These are phyloP conservation scores for Chelon auratus DNA, from an alignment of 2,797 vertebrate species.

Conservation along the genomic window DNA sequence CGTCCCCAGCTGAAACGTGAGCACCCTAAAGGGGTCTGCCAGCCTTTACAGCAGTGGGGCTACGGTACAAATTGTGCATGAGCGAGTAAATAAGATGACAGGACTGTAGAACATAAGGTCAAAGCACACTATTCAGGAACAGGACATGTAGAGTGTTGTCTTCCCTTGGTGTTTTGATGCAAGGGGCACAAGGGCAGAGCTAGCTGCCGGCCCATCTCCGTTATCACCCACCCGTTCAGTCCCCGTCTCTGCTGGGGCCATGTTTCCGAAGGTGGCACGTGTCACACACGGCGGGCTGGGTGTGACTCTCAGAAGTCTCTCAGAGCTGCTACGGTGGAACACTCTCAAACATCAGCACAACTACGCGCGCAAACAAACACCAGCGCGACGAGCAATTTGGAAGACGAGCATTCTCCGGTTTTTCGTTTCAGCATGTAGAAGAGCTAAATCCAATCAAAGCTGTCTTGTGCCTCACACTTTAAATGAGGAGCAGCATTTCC, in stretches of 20 bases:
- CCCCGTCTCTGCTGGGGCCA: slow-evolving; percentile 56
- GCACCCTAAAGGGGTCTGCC: slow-evolving; percentile 27
- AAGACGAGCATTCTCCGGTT: slow-evolving; percentile 5
- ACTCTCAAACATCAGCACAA: not conserved
- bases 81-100: slow-evolving; percentile 43
- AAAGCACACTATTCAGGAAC: slow-evolving; percentile 54
- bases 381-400: not conserved
- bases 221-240: slow-evolving; percentile 66
- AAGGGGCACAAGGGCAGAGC: slow-evolving; percentile 60
- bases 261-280: slow-evolving; percentile 58
- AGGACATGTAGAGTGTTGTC: slow-evolving; percentile 69
- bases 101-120: slow-evolving; percentile 59
- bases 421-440: slow-evolving; percentile 19
- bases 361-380: slow-evolving; percentile 10
- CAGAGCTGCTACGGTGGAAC: slow-evolving; percentile 11
- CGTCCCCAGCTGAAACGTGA: slow-evolving; percentile 26
- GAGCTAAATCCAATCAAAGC: slow-evolving; percentile 49
- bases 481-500: slow-evolving; percentile 54
- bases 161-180: slow-evolving; percentile 67
- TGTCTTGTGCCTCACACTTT: slow-evolving; percentile 45
- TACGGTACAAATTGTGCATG: slow-evolving; percentile 11
- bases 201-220: slow-evolving; percentile 53
- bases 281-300: slow-evolving; percentile 27
- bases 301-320: slow-evolving; percentile 39
- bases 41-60: slow-evolving; percentile 8